Base-by-base conservation (phyloP, 2,888 invertebrate genomes). In the Calameuta idolon region DNA sequence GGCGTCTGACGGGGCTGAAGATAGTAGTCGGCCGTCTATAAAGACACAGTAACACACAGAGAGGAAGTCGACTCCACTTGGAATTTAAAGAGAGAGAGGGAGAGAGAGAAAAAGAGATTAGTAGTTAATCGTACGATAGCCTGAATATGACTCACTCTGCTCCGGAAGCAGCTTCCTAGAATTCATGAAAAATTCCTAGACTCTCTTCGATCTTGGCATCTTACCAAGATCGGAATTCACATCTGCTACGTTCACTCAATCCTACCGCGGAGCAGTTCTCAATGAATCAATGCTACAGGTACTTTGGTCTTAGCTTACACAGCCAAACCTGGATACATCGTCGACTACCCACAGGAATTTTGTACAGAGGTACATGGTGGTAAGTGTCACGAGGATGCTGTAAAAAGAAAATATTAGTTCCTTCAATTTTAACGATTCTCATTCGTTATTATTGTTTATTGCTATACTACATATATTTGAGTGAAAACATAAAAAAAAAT, bases 1-100 rank as follows among this genome's bases (percentile, higher is more conserved):
- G 71, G 76, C 75, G 69, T 76, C 77, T 33, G 69, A 37, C 69
- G 74, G 55, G 15, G 37, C 34, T 69, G 40, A 75, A 71, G 71
- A 55, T 71, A 33, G 71, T 31, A 71, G 71, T 37, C 71, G 71
- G 71, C 71, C 12, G 12, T 31, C 31, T 71, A 31, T 12, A 12
- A 33, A 33, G 71, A 12, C 31, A 30, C 31, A 33, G 31, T 33
- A 33, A 31, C 33, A 31, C 3, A 33, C 34, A 71, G 33, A 33
- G 33, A 34, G 31, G 71, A 71, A 71, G 33, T 5, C 31, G 11
- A 12, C 12, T 23, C 12, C 71, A 31, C 71, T 31, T 31, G 31
- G 71, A 71, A 71, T 71, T 71, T 71, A 12, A 31, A 71, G 9
- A 55, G 55, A 23, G 23, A 23, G 55, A 33, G 33, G 12, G 12